Evolutionary conservation across 1,140 invertebrate genomes (phyloP).

Genomic region (Bemisia tabaci): DNA sequence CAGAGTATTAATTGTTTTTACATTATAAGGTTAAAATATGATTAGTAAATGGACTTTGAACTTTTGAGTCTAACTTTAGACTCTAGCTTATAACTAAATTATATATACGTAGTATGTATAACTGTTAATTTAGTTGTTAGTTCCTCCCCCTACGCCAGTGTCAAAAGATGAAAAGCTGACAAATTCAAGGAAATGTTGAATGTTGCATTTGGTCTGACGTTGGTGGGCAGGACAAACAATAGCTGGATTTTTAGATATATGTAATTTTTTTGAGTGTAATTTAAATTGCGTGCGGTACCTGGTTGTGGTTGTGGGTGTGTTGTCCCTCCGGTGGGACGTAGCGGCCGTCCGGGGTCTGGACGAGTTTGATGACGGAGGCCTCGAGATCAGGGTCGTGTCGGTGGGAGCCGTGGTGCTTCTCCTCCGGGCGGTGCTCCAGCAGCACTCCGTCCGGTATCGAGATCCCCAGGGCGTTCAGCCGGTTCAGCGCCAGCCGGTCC

Average conservation of each 20-base stretch:
- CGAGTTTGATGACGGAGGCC: slow-evolving; percentile 19
- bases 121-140: no score
- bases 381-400: slow-evolving; percentile 21
- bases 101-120: no score
- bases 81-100: no score
- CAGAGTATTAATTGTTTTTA: no score
- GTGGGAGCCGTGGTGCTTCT: slow-evolving; percentile 28
- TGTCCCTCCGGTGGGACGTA: slow-evolving; percentile 5
- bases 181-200: no score
- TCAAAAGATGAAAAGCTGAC: no score
- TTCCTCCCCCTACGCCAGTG: no score
- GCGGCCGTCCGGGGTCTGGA: slow-evolving; percentile 21
- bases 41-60: no score
- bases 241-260: not conserved
- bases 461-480: slow-evolving; percentile 46
- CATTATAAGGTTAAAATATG: no score
- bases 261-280: slow-evolving; percentile 1
- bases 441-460: slow-evolving; percentile 42
- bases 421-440: slow-evolving; percentile 32
- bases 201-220: no score
- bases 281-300: not conserved
- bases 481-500: slow-evolving; percentile 43
- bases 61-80: no score
- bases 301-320: not conserved
- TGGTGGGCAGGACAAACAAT: no score